Base-by-base conservation (phyloP, 2,888 invertebrate genomes). In the Lysandra bellargus region DNA sequence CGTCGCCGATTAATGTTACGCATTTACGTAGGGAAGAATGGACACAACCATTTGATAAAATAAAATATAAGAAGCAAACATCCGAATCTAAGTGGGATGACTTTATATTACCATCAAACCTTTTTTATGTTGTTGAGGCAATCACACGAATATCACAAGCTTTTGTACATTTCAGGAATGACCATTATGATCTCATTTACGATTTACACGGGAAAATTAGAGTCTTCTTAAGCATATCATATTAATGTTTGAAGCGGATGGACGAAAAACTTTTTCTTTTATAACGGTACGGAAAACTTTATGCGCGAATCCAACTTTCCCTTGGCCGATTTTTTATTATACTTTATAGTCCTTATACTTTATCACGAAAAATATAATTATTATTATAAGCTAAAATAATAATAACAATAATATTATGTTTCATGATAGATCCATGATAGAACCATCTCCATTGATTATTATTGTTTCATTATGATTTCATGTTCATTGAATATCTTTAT, bases 21-120 rank as follows among this genome's bases (percentile, higher is more conserved):
- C 17, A 17, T 53, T 57, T 33, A 6, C 14, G 30, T 14, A 76
- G 23, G 57, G 14, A 76, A 17, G 7, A 57, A 57, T 76, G 76
- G 53, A 23, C 17, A 53, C 14, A 14, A 2, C 14, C 30, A 2
- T 76, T 30, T 53, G 1, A 76, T 7, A 3, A 44, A 23, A 44
- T 9, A 1, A 76, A 33, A 2, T 33, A 12, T 4, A 33, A 23
- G 12, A 76, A 14, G 37, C 53, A 33, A 57, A 53, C 6, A 30
- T 30, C 17, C 1, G 53, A 33, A 6, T 33, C 23, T 30, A 5
- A 76, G 14, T 76, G 76, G 23, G 76, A 57, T 33, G 17, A 57
- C 57, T 76, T 76, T 57, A 53, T 30, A 57, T 5, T 57, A 33
- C 76, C 76, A 57, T 57, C 30, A 4, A 76, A 57, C n/a, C 14